Conservation (phyloP, 2,797 vertebrate species). For the Ptychadena robeensis region DNA sequence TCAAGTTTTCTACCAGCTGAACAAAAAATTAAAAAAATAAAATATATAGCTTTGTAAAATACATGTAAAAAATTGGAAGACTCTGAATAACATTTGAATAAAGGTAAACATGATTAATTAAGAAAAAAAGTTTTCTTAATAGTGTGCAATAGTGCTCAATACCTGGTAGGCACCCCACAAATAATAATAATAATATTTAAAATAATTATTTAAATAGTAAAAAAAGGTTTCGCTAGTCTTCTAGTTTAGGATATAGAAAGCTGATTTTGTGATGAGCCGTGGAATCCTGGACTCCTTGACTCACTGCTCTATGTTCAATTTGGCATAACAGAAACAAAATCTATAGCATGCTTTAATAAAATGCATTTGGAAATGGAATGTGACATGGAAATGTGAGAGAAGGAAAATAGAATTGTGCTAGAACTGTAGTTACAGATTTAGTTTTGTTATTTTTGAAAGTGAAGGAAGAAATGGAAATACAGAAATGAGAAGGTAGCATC, state of each 20-base stretch:
- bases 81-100: background rate
- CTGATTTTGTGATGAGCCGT: background rate
- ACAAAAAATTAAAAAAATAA: background rate
- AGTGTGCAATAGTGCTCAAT: no score
- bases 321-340: background rate
- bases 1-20: no score
- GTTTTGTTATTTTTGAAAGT: slow-evolving; percentile 12
- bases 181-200: no score
- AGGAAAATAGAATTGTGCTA: background rate
- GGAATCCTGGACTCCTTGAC: background rate
- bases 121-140: no score
- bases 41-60: background rate
- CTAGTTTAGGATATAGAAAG: background rate
- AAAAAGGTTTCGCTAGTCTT: no score
- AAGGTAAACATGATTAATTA: no score
- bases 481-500: slow-evolving; percentile 8
- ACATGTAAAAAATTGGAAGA: background rate
- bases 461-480: slow-evolving; percentile 2
- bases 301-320: background rate
- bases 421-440: background rate
- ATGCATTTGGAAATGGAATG: slow-evolving; percentile 35
- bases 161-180: no score
- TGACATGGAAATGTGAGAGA: slow-evolving; percentile 3
- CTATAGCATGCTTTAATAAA: background rate
- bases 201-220: no score